These are phyloP conservation scores for Sciurus vulgaris DNA, from an alignment of 2,797 vertebrate genomes.

Conservation along the genomic window DNA sequence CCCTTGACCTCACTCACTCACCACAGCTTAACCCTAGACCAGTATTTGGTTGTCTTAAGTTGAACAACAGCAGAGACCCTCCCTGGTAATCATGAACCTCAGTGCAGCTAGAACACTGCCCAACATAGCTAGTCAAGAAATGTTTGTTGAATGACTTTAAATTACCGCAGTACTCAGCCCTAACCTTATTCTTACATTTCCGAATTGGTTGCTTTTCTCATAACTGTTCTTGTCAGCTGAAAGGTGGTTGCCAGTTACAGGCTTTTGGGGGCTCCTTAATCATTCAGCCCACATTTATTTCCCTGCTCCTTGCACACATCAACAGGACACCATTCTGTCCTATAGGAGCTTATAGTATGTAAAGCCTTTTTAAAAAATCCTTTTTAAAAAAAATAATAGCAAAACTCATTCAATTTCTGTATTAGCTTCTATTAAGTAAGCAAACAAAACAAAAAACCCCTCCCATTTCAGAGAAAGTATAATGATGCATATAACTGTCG, in stretches of 20 bases:
- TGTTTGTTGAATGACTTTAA: background rate
- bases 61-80: background rate
- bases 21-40: background rate
- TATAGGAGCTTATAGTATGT: background rate
- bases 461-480: background rate
- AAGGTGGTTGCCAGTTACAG: background rate
- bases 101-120: background rate
- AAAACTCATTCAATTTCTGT: background rate
- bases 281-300: background rate
- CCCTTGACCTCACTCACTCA: too few relatives aligned
- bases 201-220: background rate
- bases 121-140: background rate
- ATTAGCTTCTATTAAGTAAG: constrained; percentile 5
- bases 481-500: background rate
- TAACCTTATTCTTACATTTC: background rate
- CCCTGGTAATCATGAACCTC: background rate
- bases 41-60: background rate
- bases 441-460: background rate
- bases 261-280: background rate
- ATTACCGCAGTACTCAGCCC: background rate
- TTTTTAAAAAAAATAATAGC: too few relatives aligned
- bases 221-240: background rate
- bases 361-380: background rate
- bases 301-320: background rate
- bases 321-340: accelerated